Percentiles rank a stretch among this genome's conserved stretches.
phyloP scores from a whole-genome alignment of 2,797 vertebrate species.

The Phalloptychus januarius region DNA sequence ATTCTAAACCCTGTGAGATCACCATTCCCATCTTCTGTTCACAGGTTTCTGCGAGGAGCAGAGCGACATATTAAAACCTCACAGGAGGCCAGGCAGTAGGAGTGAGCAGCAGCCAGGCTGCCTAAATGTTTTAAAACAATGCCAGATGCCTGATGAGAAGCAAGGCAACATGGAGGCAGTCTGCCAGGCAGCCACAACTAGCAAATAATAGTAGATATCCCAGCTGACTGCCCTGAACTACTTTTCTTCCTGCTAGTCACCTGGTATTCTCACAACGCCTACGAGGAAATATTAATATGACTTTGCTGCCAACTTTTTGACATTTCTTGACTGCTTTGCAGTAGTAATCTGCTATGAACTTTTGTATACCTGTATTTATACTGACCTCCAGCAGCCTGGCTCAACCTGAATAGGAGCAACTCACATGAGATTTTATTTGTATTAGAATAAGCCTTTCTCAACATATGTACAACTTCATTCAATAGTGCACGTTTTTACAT shows the following conservation, averaged over 20 bases:
- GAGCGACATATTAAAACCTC: conserved; percentile 12
- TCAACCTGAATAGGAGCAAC: neutral
- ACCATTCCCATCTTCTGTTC: neutral
- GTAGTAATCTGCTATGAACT: conserved; percentile 13
- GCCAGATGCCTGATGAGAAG: conserved; percentile 54
- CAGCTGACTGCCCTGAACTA: conserved; percentile 31
- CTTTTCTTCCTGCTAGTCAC: conserved; percentile 41
- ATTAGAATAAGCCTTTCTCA: neutral
- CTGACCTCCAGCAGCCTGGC: neutral
- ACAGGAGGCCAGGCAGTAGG: conserved; percentile 9
- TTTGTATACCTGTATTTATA: conserved; percentile 9
- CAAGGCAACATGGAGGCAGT: conserved; percentile 24
- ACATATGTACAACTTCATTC: neutral
- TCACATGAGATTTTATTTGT: neutral
- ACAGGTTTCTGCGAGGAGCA: conserved; percentile 14
- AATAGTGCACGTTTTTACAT: neutral
- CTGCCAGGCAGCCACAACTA: conserved; percentile 35
- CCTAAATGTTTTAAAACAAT: conserved; percentile 31
- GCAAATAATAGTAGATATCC: conserved; percentile 35
- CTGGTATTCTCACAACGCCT: conserved; percentile 19
- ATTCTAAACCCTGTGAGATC: neutral
- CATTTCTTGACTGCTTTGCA: conserved; percentile 17
- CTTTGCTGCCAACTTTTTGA: conserved; percentile 28
- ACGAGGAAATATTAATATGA: conserved; percentile 13
- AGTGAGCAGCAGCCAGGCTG: conserved; percentile 26